Evolutionary conservation across 2,888 invertebrate species (phyloP), one percentile per base, ranked within the genome.

Genomic region (Alsophila aescularia): DNA sequence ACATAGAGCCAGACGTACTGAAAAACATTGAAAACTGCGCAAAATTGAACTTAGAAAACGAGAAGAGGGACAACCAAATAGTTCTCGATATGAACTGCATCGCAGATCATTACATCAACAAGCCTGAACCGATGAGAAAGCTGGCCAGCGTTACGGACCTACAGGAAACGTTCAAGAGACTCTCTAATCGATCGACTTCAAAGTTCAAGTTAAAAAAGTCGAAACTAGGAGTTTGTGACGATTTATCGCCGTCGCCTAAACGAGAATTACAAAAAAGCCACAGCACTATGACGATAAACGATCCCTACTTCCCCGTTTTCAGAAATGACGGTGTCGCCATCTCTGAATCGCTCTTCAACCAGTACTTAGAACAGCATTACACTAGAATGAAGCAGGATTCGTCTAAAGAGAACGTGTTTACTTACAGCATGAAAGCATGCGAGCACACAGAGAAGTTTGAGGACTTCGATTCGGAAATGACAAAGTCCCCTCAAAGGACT

Each of bases 301-400:
- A 97, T 81, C 96, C 97, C 0, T 92, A 92, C 56, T 96, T 94
- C 88, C 96, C 96, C 0, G 93, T 96, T 15, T 96, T 96, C 67
- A 94, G 95, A 72, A 92, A 93, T 55, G 95, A 96, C 64, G 96
- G 96, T 0, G 93, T 94, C 41, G 94, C 95, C 4, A 94, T 83
- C 52, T 96, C 96, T 0, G 94, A 94, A 61, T 94, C 93, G 5
- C 85, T 96, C 0, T 96, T 95, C 77, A 94, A 95, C 66, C 93
- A 95, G 67, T 94, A 95, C 67, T 83, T 96, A 45, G 93, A 94
- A 34, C 93, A 93, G 61, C 94, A 95, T 67, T 94, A 94, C 62
- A 90, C 93, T 1, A 89, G 93, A 51, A 86, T 93, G 64, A 88
- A 86, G 51, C 79, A 87, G 55, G 84, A 93, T 37, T 79, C 90